Base-by-base conservation (phyloP, 1,140 invertebrate species). In the Planococcus citri region DNA sequence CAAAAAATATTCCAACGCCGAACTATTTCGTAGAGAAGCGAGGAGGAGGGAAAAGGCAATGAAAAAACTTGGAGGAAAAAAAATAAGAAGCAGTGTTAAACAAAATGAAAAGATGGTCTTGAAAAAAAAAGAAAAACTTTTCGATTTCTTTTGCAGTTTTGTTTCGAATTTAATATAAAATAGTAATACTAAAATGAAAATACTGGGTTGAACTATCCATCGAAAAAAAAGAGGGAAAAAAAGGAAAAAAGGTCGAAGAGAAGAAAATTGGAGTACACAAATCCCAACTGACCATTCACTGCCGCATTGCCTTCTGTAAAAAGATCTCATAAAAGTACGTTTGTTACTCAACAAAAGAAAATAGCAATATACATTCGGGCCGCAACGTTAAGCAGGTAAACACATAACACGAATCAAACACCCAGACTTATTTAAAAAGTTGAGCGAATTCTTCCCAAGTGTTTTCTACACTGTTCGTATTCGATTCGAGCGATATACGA, bases 141-240 rank as follows among this genome's bases (percentile, higher is more conserved):
- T 64, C 60, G 20, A 64, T 64, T 64, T 25, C 60, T 22, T 24
- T 64, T 25, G 60, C 60, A 27, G 21, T 64, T 64, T 25, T 25
- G 25, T 64, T 64, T 64, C 60, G 60, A 64, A 64, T 64, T 64
- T 64, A 64, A 64, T 64, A 64, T 64, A 64, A 64, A 64, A 64
- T 64, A 20, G 60, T 64, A 25, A 64, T 64, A 64, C 60, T 12
- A 9, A 14, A 14, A 51, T 9, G 60, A 24, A 64, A 64, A 64
- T 64, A 27, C 10, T 25, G 60, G 4, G 24, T 21, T 20, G 60
- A 64, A 64, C 21, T 64, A 64, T 64, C 25, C 4, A 64, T 64
- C 22, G 60, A 21, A 22, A 27, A 64, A 22, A 25, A 25, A 17
- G 8, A 24, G 6, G 60, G 24, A 64, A 21, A 64, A 17, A 64